These are phyloP conservation scores for Microcebus lehilahytsara DNA, from an alignment of 2,113 vertebrate genomes.

Conservation along the genomic window DNA sequence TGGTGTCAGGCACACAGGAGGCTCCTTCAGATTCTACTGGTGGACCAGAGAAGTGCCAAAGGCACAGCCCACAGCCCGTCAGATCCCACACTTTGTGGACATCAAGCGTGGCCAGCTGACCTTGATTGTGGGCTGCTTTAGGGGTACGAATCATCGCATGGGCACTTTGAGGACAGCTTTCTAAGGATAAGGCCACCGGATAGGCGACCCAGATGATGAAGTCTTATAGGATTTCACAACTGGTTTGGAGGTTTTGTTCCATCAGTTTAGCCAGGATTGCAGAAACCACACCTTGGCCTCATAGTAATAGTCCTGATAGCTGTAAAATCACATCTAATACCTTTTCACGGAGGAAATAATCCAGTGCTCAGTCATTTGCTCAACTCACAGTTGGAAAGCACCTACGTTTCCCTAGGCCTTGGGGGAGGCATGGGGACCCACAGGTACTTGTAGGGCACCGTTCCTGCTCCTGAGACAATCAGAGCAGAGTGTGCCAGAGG, in stretches of 20 bases:
- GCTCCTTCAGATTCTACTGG: background rate
- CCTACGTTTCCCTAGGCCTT: background rate
- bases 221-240: conserved; percentile 43
- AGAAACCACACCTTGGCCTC: conserved; percentile 28
- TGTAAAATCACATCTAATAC: conserved; percentile 29
- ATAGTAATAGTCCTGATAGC: background rate
- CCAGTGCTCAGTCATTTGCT: background rate
- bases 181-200: background rate
- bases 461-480: background rate
- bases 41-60: background rate
- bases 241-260: conserved; percentile 20
- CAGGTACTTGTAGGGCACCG: background rate
- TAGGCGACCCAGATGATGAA: background rate
- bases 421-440: background rate
- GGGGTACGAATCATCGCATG: background rate
- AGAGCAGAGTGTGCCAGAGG: background rate
- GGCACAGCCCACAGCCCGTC: background rate
- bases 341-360: background rate
- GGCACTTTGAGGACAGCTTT: background rate
- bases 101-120: background rate
- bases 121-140: background rate
- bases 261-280: conserved; percentile 8
- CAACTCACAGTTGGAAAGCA: background rate
- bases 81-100: background rate
- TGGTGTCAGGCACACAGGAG: background rate